A percentile compares a stretch with the other conserved stretches of the same genome.
Evolutionary conservation across 2,797 vertebrate genomes (phyloP).

Genomic region (Tapirus indicus): DNA sequence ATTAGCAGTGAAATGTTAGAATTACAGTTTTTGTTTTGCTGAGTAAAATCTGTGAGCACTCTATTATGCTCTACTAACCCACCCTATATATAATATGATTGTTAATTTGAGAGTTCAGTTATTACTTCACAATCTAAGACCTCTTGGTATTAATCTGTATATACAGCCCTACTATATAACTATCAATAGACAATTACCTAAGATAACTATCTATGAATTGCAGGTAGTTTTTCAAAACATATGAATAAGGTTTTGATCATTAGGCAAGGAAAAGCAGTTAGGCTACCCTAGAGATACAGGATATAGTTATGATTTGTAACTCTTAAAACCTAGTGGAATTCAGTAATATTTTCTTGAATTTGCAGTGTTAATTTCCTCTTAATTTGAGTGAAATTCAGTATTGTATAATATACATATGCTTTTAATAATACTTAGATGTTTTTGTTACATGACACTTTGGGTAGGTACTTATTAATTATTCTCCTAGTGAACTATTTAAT

Average conservation of each 20-base stretch:
- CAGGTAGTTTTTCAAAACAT: neutral
- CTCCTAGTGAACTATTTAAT: neutral
- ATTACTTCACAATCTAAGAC: neutral
- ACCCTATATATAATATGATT: neutral
- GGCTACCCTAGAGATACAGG: neutral
- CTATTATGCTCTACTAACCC: neutral
- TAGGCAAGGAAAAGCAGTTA: neutral
- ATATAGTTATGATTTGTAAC: neutral
- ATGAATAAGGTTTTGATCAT: neutral
- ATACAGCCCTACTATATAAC: neutral
- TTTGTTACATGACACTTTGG: neutral
- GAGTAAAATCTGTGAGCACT: neutral
- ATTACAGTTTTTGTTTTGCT: neutral
- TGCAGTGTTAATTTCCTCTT: neutral
- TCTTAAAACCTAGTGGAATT: neutral
- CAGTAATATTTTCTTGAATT: constrained; percentile 11
- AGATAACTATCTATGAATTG: neutral
- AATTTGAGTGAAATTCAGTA: constrained; percentile 11
- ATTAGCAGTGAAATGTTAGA: neutral
- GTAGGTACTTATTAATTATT: neutral
- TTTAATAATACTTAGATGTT: neutral
- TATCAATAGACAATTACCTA: neutral
- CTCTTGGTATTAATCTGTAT: neutral
- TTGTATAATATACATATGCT: neutral
- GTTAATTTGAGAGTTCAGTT: constrained; percentile 10